phyloP scores from a whole-genome alignment of 2,888 invertebrate species.

The Leucozona laternaria region DNA sequence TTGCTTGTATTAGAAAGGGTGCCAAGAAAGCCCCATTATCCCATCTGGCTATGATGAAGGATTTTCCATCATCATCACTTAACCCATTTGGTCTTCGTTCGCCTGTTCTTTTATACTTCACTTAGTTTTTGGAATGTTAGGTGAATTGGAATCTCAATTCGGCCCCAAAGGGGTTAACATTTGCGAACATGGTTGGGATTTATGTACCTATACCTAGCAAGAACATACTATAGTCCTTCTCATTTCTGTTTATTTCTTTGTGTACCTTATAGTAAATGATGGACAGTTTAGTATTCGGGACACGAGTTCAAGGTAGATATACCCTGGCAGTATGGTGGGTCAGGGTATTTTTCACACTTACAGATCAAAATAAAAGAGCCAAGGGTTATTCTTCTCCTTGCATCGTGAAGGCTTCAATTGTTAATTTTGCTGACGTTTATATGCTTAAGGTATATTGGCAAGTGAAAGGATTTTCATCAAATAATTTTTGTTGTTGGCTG shows the following conservation, averaged over 20 bases:
- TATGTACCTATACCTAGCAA: too few species aligned
- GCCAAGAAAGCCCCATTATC: not conserved
- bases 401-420: not conserved
- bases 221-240: too few species aligned
- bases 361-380: not conserved
- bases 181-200: conserved; percentile 36
- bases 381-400: not conserved
- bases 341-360: conserved; percentile 1
- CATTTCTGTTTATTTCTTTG: conserved; percentile 18
- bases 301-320: conserved; percentile 33
- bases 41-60: conserved; percentile 31
- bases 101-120: not conserved
- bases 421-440: not conserved
- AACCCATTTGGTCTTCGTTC: conserved; percentile 44
- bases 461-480: not conserved
- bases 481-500: not conserved
- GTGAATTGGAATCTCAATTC: conserved; percentile 51
- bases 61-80: conserved; percentile 51
- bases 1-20: not conserved
- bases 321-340: too few species aligned
- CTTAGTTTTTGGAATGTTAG: conserved; percentile 35
- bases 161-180: conserved; percentile 22
- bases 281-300: conserved; percentile 36
- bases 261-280: not conserved
- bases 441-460: not conserved